Conservation (phyloP, 2,888 invertebrate genomes). For the Marronus borbonicus region DNA sequence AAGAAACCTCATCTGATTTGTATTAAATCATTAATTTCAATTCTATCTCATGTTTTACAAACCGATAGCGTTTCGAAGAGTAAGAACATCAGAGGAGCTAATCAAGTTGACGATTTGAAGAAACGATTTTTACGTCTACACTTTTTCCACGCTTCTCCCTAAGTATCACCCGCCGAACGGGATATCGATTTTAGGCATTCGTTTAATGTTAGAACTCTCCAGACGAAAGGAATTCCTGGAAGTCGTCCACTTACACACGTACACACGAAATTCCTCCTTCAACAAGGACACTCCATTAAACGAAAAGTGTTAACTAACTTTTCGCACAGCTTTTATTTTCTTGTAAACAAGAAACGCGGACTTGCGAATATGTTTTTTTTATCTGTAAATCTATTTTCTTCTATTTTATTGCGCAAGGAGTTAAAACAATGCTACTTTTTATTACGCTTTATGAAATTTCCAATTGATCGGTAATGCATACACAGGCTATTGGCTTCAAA, state of each 20-base stretch:
- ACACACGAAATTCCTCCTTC: not conserved
- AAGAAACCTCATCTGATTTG: too few relatives aligned
- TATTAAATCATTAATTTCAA: too few relatives aligned
- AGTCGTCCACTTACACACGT: conserved; percentile 6
- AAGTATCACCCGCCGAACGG: not conserved
- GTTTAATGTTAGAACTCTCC: conserved; percentile 14
- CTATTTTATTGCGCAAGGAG: too few relatives aligned
- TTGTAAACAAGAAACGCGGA: not conserved
- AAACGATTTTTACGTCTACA: not conserved
- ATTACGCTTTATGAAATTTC: not conserved
- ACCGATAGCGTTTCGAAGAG: not conserved
- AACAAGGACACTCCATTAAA: conserved; percentile 26
- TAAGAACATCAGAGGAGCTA: not conserved
- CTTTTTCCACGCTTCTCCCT: not conserved
- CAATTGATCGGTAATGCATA: not conserved
- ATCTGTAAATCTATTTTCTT: too few relatives aligned
- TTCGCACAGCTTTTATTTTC: conserved; percentile 2
- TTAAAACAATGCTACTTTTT: not conserved
- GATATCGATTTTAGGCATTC: conserved; percentile 16
- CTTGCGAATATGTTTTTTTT: too few relatives aligned
- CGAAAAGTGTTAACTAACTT: conserved; percentile 13
- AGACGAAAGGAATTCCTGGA: conserved; percentile 15
- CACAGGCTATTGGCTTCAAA: not conserved
- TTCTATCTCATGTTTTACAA: too few relatives aligned
- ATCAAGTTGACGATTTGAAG: not conserved